Base-by-base conservation (phyloP, 2,888 invertebrate genomes). In the Antheraea yamamai region DNA sequence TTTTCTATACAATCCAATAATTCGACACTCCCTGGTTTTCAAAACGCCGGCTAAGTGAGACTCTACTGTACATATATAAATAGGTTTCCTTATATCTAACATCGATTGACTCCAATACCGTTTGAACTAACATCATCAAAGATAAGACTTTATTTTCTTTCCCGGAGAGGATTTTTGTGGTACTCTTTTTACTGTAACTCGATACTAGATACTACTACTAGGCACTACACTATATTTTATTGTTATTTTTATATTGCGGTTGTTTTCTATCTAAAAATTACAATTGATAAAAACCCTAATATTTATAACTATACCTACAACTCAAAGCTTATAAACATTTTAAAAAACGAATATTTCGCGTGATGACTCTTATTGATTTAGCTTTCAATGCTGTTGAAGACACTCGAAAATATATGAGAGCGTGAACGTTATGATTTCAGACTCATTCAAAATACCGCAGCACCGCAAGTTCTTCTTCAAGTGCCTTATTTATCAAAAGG, bases 341-440 rank as follows among this genome's bases (percentile, higher is more conserved):
- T 30, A 89, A 90, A 88, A 84, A 87, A 89, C 89, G 88, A 88
- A 85, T 87, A 85, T 89, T 88, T 88, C 87, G 86, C 83, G 89
- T 85, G 87, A 92, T 91, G 91, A 90, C 92, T 88, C 90, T 92
- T 90, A 92, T 91, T 91, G 90, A 92, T 88, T 90, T 92, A 90
- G 89, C 88, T 88, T 90, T 81, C 83, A 85, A 89, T 90, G 84
- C 83, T 92, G 91, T 93, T 92, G 92, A 88, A 88, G 89, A 90
- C 91, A 92, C 94, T 93, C 92, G 87, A 89, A 86, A 84, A 88
- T 89, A 89, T 91, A 92, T 84, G 88, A 92, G 91, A 88, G 89
- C 88, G 86, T 82, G 85, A 82, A 84, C 84, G 87, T 86, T 87
- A 87, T 87, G 83, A 83, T 86, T 85, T 82, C 78, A 70, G 58